Evolutionary conservation across 1,140 invertebrate genomes (phyloP), one percentile per base, ranked within the genome.

Genomic region (Tachypleus tridentatus): DNA sequence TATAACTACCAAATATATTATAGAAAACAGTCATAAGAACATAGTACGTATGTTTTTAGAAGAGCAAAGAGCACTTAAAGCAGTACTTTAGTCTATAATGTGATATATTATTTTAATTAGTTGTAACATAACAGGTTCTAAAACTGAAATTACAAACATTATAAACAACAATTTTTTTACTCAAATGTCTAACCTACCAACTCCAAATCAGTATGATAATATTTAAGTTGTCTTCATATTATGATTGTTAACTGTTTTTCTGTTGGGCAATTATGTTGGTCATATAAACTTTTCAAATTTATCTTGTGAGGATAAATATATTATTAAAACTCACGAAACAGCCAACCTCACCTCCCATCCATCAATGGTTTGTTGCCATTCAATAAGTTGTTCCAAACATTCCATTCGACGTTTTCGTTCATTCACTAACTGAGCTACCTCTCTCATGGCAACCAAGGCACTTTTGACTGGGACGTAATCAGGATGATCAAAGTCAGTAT

Each of bases 361-460:
- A 74, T 89, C 87, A 9, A 91, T 86, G 61, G 83, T 79, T 60
- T 82, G 79, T 74, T 91, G 89, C 87, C 88, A 89, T 2, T 82
- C 80, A 11, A 84, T 84, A 59, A 91, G 78, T 73, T 89, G 88
- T 73, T 91, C 87, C 51, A 90, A 77, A 73, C 85, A 86, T 75
- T 92, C 89, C 83, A 91, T 87, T 62, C 87, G 78, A 65, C 88
- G 77, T 76, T 91, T 90, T 4, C 86, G 76, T 73, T 92, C 89
- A 72, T 92, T 91, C 57, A 91, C 87, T 47, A 87, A 77, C 11
- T 84, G 77, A 50, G 88, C 86, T 10, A 89, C 87, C 57, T 80
- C 81, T 70, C 84, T 80, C 89, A 92, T 92, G 3, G 85, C 83
- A 63, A 84, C 82, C 10, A 89, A 77, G 1, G 88, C 88, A 72